A percentile compares a stretch with the other conserved stretches of the same genome.
phyloP scores from a whole-genome alignment of 2,113 vertebrate species.

The Aegypius monachus region DNA sequence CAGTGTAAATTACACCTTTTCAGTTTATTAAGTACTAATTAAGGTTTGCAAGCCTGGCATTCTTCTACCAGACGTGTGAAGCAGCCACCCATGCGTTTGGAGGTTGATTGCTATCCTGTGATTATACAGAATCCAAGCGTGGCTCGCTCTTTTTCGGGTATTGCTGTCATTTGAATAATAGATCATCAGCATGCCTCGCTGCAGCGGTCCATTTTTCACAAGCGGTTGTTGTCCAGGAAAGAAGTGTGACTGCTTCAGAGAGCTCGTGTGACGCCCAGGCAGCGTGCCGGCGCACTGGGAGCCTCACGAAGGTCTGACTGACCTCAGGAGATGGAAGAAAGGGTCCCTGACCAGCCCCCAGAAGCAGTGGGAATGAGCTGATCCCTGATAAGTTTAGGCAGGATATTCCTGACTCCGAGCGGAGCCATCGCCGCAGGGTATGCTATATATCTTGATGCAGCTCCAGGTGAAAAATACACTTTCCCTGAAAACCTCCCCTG shows the following conservation, averaged over 20 bases:
- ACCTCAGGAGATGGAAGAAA: background rate
- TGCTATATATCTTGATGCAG: background rate
- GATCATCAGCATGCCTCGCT: background rate
- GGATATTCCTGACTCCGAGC: background rate
- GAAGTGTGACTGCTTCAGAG: background rate
- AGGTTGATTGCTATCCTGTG: background rate
- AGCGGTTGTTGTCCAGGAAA: background rate
- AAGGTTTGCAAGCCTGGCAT: background rate
- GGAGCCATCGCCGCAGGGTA: background rate
- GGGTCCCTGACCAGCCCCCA: background rate
- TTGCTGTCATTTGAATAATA: conserved; percentile 29
- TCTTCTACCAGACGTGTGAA: background rate
- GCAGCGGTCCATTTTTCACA: background rate
- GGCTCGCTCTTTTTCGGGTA: background rate
- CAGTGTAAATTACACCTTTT: conserved; percentile 42
- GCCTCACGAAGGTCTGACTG: background rate
- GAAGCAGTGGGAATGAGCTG: background rate
- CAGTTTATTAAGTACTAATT: conserved; percentile 50
- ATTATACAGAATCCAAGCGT: background rate
- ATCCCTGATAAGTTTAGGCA: background rate
- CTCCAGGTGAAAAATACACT: background rate
- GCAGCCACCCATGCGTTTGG: background rate
- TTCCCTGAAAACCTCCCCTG: background rate
- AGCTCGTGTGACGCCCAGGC: background rate
- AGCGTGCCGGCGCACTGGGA: accelerated